Evolutionary conservation across 2,113 vertebrate genomes (phyloP).

Genomic region (Bostrychus sinensis): DNA sequence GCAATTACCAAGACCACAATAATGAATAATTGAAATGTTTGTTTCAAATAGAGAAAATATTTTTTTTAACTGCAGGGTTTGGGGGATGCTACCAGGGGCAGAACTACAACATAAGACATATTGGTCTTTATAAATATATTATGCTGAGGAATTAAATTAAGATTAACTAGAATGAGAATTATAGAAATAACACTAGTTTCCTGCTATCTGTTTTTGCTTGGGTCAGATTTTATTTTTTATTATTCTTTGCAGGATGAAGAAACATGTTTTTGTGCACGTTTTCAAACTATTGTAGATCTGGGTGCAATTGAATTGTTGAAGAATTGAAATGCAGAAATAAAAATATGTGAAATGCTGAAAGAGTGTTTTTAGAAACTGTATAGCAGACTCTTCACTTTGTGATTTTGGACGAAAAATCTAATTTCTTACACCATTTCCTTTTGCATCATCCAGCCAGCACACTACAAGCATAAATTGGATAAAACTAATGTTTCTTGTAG

Average conservation of each 20-base stretch:
- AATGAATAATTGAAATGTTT: conserved; percentile 79
- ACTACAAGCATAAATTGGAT: no score
- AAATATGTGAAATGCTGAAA: conserved; percentile 83
- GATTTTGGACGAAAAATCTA: no score
- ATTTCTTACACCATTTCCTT: no score
- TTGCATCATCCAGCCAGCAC: no score
- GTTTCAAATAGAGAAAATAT: conserved; percentile 86
- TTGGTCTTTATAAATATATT: conserved; percentile 77
- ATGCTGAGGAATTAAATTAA: conserved; percentile 78
- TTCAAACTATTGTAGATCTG: conserved; percentile 85
- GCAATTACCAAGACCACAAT: conserved; percentile 73
- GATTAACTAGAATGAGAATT: conserved; percentile 75
- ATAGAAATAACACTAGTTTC: conserved; percentile 84
- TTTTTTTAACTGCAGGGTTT: conserved; percentile 83
- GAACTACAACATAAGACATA: conserved; percentile 71
- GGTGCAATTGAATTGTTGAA: conserved; percentile 83
- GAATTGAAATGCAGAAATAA: conserved; percentile 83
- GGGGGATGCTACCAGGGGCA: conserved; percentile 76
- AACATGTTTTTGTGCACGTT: conserved; percentile 85
- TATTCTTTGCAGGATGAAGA: conserved; percentile 84
- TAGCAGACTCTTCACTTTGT: no score
- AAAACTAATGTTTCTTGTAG: no score
- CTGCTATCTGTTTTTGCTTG: conserved; percentile 81
- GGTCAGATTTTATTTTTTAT: conserved; percentile 84
- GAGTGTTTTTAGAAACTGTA: not conserved